phyloP scores from a whole-genome alignment of 2,113 vertebrate species.

The Tretioscincus oriximinensis region DNA sequence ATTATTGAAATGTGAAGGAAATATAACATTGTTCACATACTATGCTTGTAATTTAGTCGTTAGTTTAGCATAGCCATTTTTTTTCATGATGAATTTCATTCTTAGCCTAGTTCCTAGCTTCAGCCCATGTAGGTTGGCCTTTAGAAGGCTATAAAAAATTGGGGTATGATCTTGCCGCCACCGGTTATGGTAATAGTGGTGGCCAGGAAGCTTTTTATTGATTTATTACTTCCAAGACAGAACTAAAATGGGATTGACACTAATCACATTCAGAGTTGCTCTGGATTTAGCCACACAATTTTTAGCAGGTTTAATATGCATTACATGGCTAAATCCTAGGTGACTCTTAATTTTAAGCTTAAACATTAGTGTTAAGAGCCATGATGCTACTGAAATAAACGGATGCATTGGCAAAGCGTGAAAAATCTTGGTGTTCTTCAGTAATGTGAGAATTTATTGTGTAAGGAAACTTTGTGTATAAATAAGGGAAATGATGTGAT shows the following conservation, averaged over 20 bases:
- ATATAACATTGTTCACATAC: neutral
- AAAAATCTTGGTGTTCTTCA: neutral
- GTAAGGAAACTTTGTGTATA: fast-evolving
- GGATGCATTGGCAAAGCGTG: neutral
- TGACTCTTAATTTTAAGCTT: neutral
- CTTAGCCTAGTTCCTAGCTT: neutral
- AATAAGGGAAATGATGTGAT: no score
- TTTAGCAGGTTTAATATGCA: constrained; percentile 15
- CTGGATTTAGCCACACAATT: neutral
- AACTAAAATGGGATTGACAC: constrained; percentile 3
- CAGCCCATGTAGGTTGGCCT: neutral
- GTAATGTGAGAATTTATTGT: neutral
- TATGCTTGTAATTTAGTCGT: neutral
- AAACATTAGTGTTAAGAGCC: constrained; percentile 29
- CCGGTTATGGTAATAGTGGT: neutral
- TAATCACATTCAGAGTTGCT: neutral
- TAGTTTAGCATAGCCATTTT: constrained; percentile 8
- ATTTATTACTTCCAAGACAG: constrained; percentile 18
- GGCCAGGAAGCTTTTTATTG: neutral
- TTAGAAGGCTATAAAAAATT: neutral
- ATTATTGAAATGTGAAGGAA: constrained; percentile 2
- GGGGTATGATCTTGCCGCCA: neutral
- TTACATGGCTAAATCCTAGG: constrained; percentile 11
- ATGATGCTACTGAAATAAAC: neutral
- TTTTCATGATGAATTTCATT: neutral